These are phyloP conservation scores for Dreissena polymorpha DNA, from an alignment of 1,140 invertebrate species.

Conservation along the genomic window DNA sequence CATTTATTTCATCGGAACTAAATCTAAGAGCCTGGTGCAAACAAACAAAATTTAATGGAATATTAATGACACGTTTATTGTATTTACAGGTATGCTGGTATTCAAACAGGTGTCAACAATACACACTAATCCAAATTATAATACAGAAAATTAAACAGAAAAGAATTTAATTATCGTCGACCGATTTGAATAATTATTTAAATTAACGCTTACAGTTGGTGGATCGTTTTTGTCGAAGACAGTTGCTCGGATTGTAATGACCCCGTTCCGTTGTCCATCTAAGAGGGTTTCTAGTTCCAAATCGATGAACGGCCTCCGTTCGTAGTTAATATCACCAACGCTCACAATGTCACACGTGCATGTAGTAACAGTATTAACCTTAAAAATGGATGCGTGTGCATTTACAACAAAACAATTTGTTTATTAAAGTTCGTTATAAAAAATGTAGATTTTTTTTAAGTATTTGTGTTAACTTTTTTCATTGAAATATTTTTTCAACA, in stretches of 20 bases:
- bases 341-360: not conserved
- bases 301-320: not conserved
- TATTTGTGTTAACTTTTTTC: too few relatives aligned
- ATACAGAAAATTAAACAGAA: too few relatives aligned
- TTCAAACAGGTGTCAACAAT: too few relatives aligned
- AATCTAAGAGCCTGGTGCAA: not conserved
- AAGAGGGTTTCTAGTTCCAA: not conserved
- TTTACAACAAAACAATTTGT: too few relatives aligned
- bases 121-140: too few relatives aligned
- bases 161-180: too few relatives aligned
- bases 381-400: too few relatives aligned
- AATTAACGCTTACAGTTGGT: constrained; percentile 4
- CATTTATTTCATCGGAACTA: not conserved
- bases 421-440: too few relatives aligned
- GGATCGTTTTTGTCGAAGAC: constrained; percentile 14
- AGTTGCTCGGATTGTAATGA: not conserved
- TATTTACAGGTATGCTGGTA: too few relatives aligned
- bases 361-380: not conserved
- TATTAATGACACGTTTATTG: too few relatives aligned
- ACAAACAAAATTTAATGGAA: not conserved
- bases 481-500: too few relatives aligned
- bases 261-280: not conserved
- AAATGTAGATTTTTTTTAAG: too few relatives aligned
- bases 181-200: not conserved
- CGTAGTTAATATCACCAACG: not conserved